Base-by-base conservation (phyloP, 2,888 invertebrate genomes). In the Coenonympha glycerion region DNA sequence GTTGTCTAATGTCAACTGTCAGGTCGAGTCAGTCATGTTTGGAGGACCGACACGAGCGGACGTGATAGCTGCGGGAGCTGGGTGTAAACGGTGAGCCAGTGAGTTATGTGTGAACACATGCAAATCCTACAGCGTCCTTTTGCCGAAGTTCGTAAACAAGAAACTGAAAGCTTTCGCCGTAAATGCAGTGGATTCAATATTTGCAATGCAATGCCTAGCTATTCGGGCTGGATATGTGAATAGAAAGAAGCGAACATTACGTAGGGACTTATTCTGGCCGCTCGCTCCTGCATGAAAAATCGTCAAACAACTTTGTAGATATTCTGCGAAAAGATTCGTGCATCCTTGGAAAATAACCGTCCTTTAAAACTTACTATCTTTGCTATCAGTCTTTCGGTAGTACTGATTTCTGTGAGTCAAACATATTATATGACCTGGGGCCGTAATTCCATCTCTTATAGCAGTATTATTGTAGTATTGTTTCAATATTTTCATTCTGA, bases 251-350 rank as follows among this genome's bases (percentile, higher is more conserved):
- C 26, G 40, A 45, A 40, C 46, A 42, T 53, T 46, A 46, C 40
- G n/a, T n/a, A n/a, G n/a, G n/a, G n/a, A n/a, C n/a, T n/a, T 31
- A 47, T 42, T 30, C 34, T 41, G 46, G 30, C 42, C 53, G 60
- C 61, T 57, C 41, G 55, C 42, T 51, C 60, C 57, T 52, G 63
- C 62, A 70, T 72, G 69, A 74, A 73, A 71, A 70, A 65, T 64
- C 61, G 58, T 55, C 56, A 58, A 55, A 46, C 58, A 59, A 60
- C 58, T 52, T 62, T 19, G 11, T n/a, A 28, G 57, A 71, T 68
- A 68, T 63, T 31, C 56, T 65, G 66, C 57, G 51, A 54, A 58
- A 57, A 60, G 42, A 55, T 57, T 54, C 53, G 48, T 57, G 59
- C 37, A 42, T 55, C 31, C 24, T 26, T n/a, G 9, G 15, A 63